These are phyloP conservation scores for Calephelis perditalis DNA, from an alignment of 2,888 invertebrate genomes.

Conservation along the genomic window DNA sequence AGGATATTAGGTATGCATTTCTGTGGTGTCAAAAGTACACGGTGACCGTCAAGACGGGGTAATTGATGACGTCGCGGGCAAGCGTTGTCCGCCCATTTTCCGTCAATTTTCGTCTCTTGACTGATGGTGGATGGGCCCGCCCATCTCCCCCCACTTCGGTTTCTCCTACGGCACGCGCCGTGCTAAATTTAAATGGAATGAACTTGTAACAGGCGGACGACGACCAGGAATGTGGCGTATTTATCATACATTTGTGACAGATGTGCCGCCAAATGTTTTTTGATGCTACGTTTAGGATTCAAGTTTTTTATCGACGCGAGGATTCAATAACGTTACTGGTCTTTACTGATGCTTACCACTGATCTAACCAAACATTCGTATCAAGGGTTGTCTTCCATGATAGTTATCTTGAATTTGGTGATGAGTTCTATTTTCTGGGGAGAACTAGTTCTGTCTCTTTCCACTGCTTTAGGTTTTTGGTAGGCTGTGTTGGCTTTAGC, in stretches of 20 bases:
- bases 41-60: constrained; percentile 72
- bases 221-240: constrained; percentile 66
- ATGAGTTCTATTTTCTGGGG: no score
- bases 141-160: constrained; percentile 43
- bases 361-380: no score
- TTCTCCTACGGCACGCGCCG: constrained; percentile 67
- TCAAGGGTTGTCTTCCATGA: no score
- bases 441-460: no score
- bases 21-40: constrained; percentile 42
- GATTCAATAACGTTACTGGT: no score
- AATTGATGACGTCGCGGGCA: constrained; percentile 77
- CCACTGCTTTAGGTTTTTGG: no score
- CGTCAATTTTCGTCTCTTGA: constrained; percentile 79
- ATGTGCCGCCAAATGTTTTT: constrained; percentile 58
- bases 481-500: no score
- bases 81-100: constrained; percentile 77
- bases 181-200: constrained; percentile 76
- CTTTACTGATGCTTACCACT: no score
- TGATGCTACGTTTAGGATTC: constrained; percentile 43
- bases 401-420: no score
- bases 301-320: constrained; percentile 8
- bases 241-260: constrained; percentile 76
- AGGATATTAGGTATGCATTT: constrained; percentile 65
- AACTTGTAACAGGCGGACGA: constrained; percentile 72
- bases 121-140: constrained; percentile 73